A percentile compares a stretch with the other conserved stretches of the same genome.
Evolutionary conservation across 1,140 invertebrate genomes (phyloP).

Genomic region (Eurosta solidaginis): DNA sequence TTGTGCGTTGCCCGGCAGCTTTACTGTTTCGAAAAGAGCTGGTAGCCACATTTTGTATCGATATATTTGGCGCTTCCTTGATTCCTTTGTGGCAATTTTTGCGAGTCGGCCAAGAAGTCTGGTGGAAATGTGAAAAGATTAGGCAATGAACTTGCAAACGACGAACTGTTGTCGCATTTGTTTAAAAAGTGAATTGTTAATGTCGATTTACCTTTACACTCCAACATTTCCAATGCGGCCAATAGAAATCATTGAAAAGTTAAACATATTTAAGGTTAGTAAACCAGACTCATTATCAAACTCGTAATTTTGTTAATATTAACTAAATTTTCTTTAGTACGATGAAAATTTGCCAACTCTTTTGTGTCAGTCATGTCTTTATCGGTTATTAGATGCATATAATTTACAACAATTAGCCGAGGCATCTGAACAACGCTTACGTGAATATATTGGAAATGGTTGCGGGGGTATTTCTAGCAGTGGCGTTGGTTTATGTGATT

Average conservation of each 20-base stretch:
- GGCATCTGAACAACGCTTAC: slow-evolving; percentile 31
- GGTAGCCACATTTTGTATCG: too few species aligned
- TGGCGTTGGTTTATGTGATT: not conserved
- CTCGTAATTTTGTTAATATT: not conserved
- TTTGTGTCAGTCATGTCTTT: slow-evolving; percentile 36
- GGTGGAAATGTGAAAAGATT: not conserved
- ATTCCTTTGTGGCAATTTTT: not conserved
- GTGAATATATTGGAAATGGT: slow-evolving; percentile 31
- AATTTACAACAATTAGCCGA: slow-evolving; percentile 35
- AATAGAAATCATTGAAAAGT: slow-evolving; percentile 36
- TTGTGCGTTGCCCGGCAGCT: too few species aligned
- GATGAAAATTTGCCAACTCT: slow-evolving; percentile 33
- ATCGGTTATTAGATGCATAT: slow-evolving; percentile 35
- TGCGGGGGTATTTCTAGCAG: not conserved
- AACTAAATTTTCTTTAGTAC: not conserved
- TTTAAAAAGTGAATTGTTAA: slow-evolving; percentile 36
- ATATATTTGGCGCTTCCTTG: too few species aligned
- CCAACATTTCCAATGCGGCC: slow-evolving; percentile 36
- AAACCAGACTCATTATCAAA: not conserved
- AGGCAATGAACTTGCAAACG: not conserved
- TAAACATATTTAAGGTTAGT: slow-evolving; percentile 35
- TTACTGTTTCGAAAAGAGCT: too few species aligned
- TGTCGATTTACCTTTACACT: slow-evolving; percentile 35
- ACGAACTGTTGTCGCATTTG: slow-evolving; percentile 34
- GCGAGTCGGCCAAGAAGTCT: not conserved